Evolutionary conservation across 1,140 invertebrate genomes (phyloP).

Genomic region (Homarus americanus): DNA sequence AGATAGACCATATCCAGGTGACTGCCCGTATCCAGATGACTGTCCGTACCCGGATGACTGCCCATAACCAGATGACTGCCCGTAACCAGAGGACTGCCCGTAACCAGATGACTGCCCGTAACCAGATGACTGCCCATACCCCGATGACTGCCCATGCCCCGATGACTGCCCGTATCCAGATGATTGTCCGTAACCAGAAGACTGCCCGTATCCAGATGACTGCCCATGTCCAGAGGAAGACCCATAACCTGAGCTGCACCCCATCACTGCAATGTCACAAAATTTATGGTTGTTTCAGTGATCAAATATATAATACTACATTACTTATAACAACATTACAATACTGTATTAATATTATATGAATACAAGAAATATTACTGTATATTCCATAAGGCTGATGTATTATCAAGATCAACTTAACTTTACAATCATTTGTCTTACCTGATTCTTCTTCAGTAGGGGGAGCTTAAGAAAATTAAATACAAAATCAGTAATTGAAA

Average conservation of each 20-base stretch:
- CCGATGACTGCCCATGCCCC: constrained; percentile 44
- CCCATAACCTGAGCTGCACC: constrained; percentile 59
- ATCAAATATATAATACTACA: neutral
- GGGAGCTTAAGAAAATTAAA: constrained; percentile 42
- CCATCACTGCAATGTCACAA: constrained; percentile 32
- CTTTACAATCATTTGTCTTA: neutral
- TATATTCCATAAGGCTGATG: too few relatives aligned
- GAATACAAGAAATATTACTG: too few relatives aligned
- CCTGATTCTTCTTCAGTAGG: constrained; percentile 43
- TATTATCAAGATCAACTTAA: too few relatives aligned
- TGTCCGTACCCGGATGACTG: constrained; percentile 49
- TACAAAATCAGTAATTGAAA: neutral
- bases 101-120: constrained; percentile 58
- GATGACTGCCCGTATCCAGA: constrained; percentile 40
- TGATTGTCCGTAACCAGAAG: constrained; percentile 17
- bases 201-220: constrained; percentile 52
- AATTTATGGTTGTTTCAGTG: neutral
- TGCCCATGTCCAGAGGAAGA: constrained; percentile 53
- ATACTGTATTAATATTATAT: too few relatives aligned
- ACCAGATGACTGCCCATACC: constrained; percentile 50
- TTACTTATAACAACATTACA: too few relatives aligned
- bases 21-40: constrained; percentile 51
- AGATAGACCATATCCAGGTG: constrained; percentile 39
- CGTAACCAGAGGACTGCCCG: constrained; percentile 39
- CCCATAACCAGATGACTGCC: constrained; percentile 20